Evolutionary conservation across 2,888 invertebrate genomes (phyloP).

Genomic region (Gortyna flavago): DNA sequence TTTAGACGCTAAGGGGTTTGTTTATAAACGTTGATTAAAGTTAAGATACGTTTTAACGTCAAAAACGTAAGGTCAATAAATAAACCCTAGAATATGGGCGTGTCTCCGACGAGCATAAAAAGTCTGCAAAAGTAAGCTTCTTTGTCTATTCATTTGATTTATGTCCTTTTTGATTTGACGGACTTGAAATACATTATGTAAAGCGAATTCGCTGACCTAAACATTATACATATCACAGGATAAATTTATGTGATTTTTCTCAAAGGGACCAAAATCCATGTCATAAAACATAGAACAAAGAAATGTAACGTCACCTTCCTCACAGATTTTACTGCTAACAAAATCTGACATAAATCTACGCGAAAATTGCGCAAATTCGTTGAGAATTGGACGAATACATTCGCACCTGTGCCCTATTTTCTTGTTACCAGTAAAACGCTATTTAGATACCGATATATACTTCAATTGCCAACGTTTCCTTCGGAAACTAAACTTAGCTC

Average conservation of each 20-base stretch:
- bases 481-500: slow-evolving; percentile 13
- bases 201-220: not conserved
- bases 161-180: too few species aligned
- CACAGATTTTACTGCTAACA: slow-evolving; percentile 17
- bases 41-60: too few species aligned
- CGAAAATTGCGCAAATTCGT: slow-evolving; percentile 20
- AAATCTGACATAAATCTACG: slow-evolving; percentile 22
- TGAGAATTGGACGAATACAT: slow-evolving; percentile 21
- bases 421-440: slow-evolving; percentile 9
- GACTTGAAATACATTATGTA: too few species aligned
- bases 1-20: too few species aligned
- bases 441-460: not conserved
- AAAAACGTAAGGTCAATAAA: too few species aligned
- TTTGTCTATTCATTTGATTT: too few species aligned
- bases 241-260: not conserved
- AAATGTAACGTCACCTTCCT: not conserved
- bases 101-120: not conserved
- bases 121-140: too few species aligned
- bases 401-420: slow-evolving; percentile 49
- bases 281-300: not conserved
- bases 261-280: not conserved
- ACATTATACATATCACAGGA: not conserved
- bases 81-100: too few species aligned
- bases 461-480: slow-evolving; percentile 1
- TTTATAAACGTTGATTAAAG: too few species aligned